Conservation (phyloP, 2,797 vertebrate genomes). For the Protonibea diacanthus region DNA sequence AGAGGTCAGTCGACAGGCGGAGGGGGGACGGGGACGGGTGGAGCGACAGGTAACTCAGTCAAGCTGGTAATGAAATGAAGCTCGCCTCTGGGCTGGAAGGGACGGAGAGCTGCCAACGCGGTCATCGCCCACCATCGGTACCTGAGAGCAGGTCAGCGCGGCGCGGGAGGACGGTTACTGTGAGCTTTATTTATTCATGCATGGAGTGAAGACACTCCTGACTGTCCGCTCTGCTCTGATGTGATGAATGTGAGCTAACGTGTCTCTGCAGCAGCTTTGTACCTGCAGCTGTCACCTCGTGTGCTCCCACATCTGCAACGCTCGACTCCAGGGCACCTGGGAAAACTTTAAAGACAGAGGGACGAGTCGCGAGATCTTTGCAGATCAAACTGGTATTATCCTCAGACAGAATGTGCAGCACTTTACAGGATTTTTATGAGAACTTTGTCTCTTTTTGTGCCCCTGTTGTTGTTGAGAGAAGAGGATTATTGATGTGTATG, state of each 20-base stretch:
- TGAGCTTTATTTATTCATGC: not conserved
- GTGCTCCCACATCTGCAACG: constrained; percentile 8
- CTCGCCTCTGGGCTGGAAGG: constrained; percentile 44
- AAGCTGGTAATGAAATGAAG: constrained; percentile 61
- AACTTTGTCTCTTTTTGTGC: constrained; percentile 5
- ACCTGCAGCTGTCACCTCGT: constrained; percentile 10
- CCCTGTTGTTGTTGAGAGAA: constrained; percentile 49
- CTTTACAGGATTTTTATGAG: constrained; percentile 29
- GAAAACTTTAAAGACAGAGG: constrained; percentile 35
- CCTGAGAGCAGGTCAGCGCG: not conserved
- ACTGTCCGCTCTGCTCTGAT: no score
- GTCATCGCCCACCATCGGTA: not conserved
- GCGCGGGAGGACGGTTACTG: not conserved
- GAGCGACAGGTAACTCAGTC: constrained; percentile 51
- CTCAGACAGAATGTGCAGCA: constrained; percentile 28
- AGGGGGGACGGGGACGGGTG: not conserved
- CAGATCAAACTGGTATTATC: constrained; percentile 61
- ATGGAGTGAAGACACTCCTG: no score
- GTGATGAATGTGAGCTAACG: no score
- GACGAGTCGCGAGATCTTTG: constrained; percentile 27
- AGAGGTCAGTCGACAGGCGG: constrained; percentile 15
- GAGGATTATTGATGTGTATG: constrained; percentile 62
- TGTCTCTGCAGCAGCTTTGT: not conserved
- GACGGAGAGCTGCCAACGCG: constrained; percentile 40
- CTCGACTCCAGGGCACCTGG: constrained; percentile 34